Evolutionary conservation across 2,888 invertebrate species (phyloP).

Genomic region (Drosophila limbata): DNA sequence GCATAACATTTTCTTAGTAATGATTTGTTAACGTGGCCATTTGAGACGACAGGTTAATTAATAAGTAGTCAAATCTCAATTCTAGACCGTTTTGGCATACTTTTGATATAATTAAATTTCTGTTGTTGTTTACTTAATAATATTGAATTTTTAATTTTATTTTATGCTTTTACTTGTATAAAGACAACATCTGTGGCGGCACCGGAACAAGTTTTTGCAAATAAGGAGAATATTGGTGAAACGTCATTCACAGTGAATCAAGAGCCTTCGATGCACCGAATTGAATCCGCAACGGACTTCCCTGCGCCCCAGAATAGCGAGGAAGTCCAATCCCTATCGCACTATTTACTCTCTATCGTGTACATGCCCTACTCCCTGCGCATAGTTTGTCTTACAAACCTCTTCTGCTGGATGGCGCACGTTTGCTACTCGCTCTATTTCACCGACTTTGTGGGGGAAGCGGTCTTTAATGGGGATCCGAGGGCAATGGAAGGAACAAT

Average conservation of each 20-base stretch:
- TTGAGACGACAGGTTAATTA: too few species aligned
- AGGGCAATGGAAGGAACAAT: slow-evolving; percentile 90
- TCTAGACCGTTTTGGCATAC: too few species aligned
- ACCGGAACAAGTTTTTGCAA: not conserved
- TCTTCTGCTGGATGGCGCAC: slow-evolving; percentile 99
- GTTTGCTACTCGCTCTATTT: slow-evolving; percentile 98
- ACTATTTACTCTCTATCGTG: slow-evolving; percentile 95
- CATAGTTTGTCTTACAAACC: slow-evolving; percentile 95
- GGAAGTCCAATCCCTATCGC: slow-evolving; percentile 87
- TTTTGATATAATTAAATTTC: too few species aligned
- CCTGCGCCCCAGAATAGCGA: slow-evolving; percentile 57
- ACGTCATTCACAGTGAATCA: slow-evolving; percentile 58
- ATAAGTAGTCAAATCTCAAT: too few species aligned
- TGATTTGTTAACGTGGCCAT: too few species aligned
- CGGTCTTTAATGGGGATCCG: slow-evolving; percentile 85
- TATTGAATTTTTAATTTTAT: too few species aligned
- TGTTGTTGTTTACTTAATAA: too few species aligned
- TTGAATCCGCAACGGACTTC: slow-evolving; percentile 12
- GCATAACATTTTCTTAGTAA: too few species aligned
- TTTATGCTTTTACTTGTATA: not conserved
- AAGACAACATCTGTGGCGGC: not conserved
- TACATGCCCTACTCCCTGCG: slow-evolving; percentile 95
- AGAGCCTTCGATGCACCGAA: slow-evolving; percentile 17
- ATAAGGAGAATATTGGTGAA: slow-evolving; percentile 55
- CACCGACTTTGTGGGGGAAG: slow-evolving; percentile 92